phyloP scores from a whole-genome alignment of 1,140 invertebrate species.

The Colletes latitarsis region DNA sequence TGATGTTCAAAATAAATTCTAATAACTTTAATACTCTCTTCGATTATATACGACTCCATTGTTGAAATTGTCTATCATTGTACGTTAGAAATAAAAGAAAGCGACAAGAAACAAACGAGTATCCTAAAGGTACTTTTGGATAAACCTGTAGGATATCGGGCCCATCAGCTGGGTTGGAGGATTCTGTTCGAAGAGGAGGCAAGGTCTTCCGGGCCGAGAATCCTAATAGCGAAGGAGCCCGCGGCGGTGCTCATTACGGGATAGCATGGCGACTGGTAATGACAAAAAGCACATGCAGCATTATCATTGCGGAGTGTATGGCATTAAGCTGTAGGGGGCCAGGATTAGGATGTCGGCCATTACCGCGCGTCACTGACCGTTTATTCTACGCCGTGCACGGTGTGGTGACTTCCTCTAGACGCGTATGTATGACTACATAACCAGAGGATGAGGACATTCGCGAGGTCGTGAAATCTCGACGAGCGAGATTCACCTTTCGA shows the following conservation, averaged over 20 bases:
- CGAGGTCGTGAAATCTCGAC: constrained; percentile 63
- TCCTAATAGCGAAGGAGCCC: constrained; percentile 52
- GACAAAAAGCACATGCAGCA: constrained; percentile 80
- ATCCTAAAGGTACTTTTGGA: not conserved
- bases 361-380: constrained; percentile 81
- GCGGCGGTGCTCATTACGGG: constrained; percentile 69
- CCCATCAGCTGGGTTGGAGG: not conserved
- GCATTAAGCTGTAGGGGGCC: constrained; percentile 79
- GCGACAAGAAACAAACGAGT: not conserved
- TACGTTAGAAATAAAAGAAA: too few relatives aligned
- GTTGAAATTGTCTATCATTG: not conserved
- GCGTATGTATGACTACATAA: constrained; percentile 71
- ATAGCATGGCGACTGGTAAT: constrained; percentile 73
- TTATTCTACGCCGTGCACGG: constrained; percentile 77
- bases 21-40: not conserved
- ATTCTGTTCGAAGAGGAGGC: not conserved
- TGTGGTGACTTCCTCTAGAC: constrained; percentile 79
- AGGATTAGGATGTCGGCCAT: constrained; percentile 82
- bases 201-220: not conserved
- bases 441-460: constrained; percentile 75
- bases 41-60: not conserved
- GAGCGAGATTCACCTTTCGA: constrained; percentile 53
- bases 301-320: constrained; percentile 78
- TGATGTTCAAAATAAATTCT: constrained; percentile 6
- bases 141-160: too few relatives aligned